Percentiles rank a stretch among this genome's conserved stretches.
phyloP scores from a whole-genome alignment of 2,113 vertebrate genomes.

The Pelobates fuscus region DNA sequence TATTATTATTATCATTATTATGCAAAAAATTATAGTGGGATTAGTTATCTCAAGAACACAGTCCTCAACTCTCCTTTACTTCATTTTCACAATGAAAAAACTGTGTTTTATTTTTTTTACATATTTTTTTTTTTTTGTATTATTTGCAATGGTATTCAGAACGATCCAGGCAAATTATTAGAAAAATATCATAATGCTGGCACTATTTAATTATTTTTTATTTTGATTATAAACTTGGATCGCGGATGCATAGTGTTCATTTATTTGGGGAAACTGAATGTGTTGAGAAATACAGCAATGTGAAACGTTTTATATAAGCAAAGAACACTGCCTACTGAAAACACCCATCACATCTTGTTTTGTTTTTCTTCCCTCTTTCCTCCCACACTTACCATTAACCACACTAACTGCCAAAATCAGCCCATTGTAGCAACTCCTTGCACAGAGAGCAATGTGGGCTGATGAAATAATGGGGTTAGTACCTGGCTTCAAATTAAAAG shows the following conservation, averaged over 20 bases:
- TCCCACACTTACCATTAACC: conserved; percentile 44
- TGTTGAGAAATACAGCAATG: conserved; percentile 3
- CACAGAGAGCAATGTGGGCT: conserved; percentile 16
- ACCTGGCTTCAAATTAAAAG: conserved; percentile 1
- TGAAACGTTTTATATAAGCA: conserved; percentile 5
- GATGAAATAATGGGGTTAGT: not conserved
- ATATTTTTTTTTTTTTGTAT: too few species aligned
- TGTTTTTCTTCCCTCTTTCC: conserved; percentile 35
- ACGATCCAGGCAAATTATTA: too few species aligned
- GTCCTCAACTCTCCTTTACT: too few species aligned
- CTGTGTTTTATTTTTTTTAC: too few species aligned
- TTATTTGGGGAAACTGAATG: conserved; percentile 15
- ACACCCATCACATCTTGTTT: conserved; percentile 31
- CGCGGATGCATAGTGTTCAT: not conserved
- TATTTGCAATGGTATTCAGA: too few species aligned
- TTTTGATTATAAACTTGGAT: not conserved
- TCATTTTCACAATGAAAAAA: too few species aligned
- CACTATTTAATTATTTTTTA: not conserved
- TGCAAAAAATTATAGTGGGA: too few species aligned
- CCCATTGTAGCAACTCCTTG: conserved; percentile 23
- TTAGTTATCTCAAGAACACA: too few species aligned
- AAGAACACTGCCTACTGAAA: not conserved
- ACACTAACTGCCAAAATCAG: conserved; percentile 32
- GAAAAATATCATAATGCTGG: not conserved
- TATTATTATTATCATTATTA: too few species aligned